phyloP scores from a whole-genome alignment of 2,888 invertebrate species.

The Ametastegia equiseti region DNA sequence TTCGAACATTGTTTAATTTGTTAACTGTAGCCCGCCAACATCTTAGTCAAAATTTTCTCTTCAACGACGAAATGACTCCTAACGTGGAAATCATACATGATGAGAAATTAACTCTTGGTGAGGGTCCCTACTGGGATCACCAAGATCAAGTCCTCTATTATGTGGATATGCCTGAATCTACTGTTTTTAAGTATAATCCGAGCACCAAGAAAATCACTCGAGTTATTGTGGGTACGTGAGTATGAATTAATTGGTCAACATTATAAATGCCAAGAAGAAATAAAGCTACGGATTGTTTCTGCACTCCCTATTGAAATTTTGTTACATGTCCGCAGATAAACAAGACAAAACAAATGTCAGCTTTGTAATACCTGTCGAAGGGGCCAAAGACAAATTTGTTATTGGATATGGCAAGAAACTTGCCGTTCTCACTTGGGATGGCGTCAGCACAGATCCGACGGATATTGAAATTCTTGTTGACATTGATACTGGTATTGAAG shows the following conservation, averaged over 20 bases:
- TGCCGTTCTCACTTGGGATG: conserved; percentile 47
- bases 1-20: background rate
- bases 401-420: conserved; percentile 41
- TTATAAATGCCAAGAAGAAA: background rate
- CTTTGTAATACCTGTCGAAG: conserved; percentile 41
- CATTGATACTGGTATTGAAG: conserved; percentile 11
- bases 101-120: conserved; percentile 37
- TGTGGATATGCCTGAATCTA: conserved; percentile 39
- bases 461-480: conserved; percentile 26
- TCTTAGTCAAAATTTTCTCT: background rate
- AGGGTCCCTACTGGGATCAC: conserved; percentile 47
- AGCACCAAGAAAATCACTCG: conserved; percentile 35
- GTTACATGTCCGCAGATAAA: conserved; percentile 24
- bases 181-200: conserved; percentile 38
- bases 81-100: conserved; percentile 42
- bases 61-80: conserved; percentile 21
- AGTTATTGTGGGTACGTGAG: conserved; percentile 38
- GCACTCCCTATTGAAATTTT: background rate
- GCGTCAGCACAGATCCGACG: conserved; percentile 9
- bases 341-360: conserved; percentile 16
- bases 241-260: background rate
- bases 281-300: background rate
- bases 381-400: conserved; percentile 40
- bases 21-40: background rate
- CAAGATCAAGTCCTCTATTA: conserved; percentile 42